Base-by-base conservation (phyloP, 2,888 invertebrate genomes). In the Zaprionus lineosus region DNA sequence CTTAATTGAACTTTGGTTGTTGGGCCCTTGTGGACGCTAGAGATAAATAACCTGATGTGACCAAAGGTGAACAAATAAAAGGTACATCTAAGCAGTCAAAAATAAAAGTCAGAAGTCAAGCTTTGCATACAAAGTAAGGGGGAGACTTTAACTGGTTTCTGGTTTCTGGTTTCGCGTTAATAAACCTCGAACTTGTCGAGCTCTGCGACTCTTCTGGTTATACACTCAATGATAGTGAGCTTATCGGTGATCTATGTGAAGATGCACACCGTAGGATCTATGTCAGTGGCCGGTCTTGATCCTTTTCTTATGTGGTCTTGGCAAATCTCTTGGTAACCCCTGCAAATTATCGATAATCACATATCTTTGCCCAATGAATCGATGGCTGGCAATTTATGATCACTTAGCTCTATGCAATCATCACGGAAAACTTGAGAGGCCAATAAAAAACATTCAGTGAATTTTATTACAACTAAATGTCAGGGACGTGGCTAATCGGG, bases 101-200 rank as follows among this genome's bases (percentile, higher is more conserved):
- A 39, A 57, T 46, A 72, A 72, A 74, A 65, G 53, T 69, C 65
- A 52, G 37, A 62, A 75, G 60, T 61, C 73, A 56, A 44, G 62
- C 48, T 76, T 76, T 63, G 55, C 57, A 70, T 56, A 48, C 48
- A 39, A 59, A 52, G 15, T 51, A 47, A 36, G 37, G 33, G 16
- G 33, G 18, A 48, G 44, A 50, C 44, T 50, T 40, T 51, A 76
- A 76, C 76, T 56, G 69, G 73, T 69, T 76, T 72, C 12, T 34
- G 34, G n/a, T 58, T 43, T 26, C 19, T 28, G 26, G 28, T 56
- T 29, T 29, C n/a, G 4, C n/a, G 29, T n/a, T n/a, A n/a, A n/a
- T n/a, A n/a, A n/a, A n/a, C n/a, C n/a, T n/a, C n/a, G n/a, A n/a
- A n/a, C n/a, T n/a, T n/a, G n/a, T n/a, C n/a, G n/a, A n/a, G n/a